These are phyloP conservation scores for Callaeas wilsoni DNA, from an alignment of 2,113 vertebrate genomes.

Conservation along the genomic window DNA sequence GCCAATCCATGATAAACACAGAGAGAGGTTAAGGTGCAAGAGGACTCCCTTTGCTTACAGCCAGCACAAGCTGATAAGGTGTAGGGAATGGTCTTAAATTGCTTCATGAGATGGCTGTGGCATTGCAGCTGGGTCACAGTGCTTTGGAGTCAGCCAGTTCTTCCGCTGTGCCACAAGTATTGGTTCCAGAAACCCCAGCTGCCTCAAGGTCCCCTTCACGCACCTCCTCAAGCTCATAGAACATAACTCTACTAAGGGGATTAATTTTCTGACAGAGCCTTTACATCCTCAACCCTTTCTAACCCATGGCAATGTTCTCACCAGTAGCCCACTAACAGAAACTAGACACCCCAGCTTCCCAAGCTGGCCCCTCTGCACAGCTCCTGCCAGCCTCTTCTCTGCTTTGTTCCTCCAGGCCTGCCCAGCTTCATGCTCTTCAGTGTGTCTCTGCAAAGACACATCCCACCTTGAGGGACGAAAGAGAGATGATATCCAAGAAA, in stretches of 20 bases:
- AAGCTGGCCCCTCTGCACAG: background rate
- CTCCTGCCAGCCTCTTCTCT: background rate
- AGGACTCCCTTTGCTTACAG: background rate
- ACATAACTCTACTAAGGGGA: background rate
- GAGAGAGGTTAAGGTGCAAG: conserved; percentile 13
- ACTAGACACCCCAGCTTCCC: background rate
- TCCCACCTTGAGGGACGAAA: background rate
- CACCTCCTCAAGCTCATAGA: background rate
- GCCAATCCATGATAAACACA: background rate
- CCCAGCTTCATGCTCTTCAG: background rate
- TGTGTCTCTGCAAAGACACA: background rate
- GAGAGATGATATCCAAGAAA: background rate
- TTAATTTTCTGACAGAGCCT: background rate
- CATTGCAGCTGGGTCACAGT: background rate
- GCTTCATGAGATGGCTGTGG: background rate
- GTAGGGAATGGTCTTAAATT: background rate
- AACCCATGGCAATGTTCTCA: background rate
- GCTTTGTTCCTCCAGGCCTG: background rate
- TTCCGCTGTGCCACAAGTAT: fast-evolving
- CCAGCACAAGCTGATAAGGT: background rate
- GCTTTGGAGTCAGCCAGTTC: background rate
- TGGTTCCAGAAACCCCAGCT: background rate
- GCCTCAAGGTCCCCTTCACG: fast-evolving
- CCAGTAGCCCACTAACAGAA: background rate
- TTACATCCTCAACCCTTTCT: background rate